Evolutionary conservation across 2,888 invertebrate species (phyloP).

Genomic region (Sarcophaga rosellei): DNA sequence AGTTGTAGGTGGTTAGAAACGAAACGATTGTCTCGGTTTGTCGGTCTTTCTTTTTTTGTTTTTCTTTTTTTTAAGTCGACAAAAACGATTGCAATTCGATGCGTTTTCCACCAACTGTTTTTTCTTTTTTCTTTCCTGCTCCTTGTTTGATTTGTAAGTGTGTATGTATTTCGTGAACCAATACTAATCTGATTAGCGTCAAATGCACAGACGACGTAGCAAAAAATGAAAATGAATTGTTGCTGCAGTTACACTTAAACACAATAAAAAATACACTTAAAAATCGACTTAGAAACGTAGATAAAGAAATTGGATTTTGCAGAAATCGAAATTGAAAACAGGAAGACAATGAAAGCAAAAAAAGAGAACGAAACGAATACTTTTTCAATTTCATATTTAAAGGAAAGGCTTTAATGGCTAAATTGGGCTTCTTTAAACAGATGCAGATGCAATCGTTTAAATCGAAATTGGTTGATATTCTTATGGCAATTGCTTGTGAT

Average conservation of each 20-base stretch:
- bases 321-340: conserved; percentile 27
- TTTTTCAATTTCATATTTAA: conserved; percentile 23
- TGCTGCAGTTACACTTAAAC: conserved; percentile 63
- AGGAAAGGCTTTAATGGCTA: conserved; percentile 32
- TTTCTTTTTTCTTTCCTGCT: conserved; percentile 26
- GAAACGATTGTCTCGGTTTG: conserved; percentile 31
- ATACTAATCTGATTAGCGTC: conserved; percentile 81
- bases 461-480: not conserved
- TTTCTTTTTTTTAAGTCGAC: conserved; percentile 58
- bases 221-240: conserved; percentile 54
- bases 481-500: not conserved
- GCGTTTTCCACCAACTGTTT: conserved; percentile 62
- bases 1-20: conserved; percentile 61
- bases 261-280: not conserved
- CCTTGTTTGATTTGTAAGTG: conserved; percentile 45
- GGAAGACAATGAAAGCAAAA: not conserved
- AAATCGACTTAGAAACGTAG: conserved; percentile 4
- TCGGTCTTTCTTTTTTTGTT: conserved; percentile 30
- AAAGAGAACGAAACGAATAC: too few relatives aligned
- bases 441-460: not conserved
- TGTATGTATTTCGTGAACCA: conserved; percentile 72
- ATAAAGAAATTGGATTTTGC: not conserved
- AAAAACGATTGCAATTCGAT: conserved; percentile 72
- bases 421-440: not conserved
- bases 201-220: conserved; percentile 71